Conservation (phyloP, 2,888 invertebrate species). For the Hirudinaria manillensis region DNA sequence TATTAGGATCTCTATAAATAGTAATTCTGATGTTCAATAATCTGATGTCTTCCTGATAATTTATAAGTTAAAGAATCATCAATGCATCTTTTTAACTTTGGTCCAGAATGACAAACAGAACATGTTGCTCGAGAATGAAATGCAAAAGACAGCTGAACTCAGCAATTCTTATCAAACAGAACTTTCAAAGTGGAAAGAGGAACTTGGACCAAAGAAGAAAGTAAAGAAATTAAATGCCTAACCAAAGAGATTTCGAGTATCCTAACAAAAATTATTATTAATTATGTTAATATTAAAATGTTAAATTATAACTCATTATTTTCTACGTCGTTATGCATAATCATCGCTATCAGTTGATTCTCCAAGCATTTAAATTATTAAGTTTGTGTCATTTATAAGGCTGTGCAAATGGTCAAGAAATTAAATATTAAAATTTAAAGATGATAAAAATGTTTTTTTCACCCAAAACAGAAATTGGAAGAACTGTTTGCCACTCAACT, state of each 20-base stretch:
- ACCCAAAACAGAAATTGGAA: conserved; percentile 16
- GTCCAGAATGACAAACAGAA: conserved; percentile 59
- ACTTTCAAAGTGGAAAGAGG: conserved; percentile 82
- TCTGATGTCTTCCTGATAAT: not conserved
- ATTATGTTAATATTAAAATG: too few species aligned
- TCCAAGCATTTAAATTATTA: too few species aligned
- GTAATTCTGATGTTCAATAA: too few species aligned
- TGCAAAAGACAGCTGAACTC: conserved; percentile 80
- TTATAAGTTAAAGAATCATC: too few species aligned
- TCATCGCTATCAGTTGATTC: too few species aligned
- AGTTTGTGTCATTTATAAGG: too few species aligned
- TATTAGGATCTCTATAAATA: too few species aligned
- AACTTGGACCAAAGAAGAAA: conserved; percentile 85
- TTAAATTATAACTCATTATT: not conserved
- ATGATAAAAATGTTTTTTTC: too few species aligned
- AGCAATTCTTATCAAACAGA: conserved; percentile 82
- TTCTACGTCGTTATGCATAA: not conserved
- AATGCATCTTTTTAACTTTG: not conserved
- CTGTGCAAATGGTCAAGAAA: too few species aligned
- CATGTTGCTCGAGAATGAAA: conserved; percentile 90
- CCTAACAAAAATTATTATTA: too few species aligned
- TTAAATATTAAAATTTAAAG: too few species aligned
- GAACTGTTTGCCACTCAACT: conserved; percentile 7
- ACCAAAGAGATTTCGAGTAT: too few species aligned
- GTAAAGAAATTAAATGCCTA: conserved; percentile 55